Evolutionary conservation across 2,113 vertebrate species (phyloP).

Genomic region (Hemiprocne comata): DNA sequence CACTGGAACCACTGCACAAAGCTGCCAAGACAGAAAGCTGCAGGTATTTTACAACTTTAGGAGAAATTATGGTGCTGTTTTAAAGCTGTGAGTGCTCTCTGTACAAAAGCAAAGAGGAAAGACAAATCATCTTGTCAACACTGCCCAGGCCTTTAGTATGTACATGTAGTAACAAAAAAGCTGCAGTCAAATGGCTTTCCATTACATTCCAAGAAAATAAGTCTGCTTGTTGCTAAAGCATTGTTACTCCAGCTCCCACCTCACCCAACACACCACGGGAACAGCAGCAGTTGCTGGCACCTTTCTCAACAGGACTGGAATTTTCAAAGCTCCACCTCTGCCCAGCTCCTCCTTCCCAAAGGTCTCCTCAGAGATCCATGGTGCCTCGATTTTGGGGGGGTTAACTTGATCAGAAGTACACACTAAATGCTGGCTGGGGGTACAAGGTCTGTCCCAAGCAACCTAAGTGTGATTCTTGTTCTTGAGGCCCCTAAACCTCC

Average conservation of each 20-base stretch:
- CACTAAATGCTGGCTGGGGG: background rate
- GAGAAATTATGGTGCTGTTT: background rate
- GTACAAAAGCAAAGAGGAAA: background rate
- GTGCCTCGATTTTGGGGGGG: background rate
- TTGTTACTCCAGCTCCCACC: background rate
- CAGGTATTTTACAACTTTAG: background rate
- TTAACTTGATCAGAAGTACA: background rate
- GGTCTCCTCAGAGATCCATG: background rate
- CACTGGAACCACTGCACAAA: background rate
- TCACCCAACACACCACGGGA: background rate
- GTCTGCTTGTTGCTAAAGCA: background rate
- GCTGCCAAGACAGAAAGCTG: background rate
- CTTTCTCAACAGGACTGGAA: slow-evolving; percentile 7
- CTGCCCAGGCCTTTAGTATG: background rate
- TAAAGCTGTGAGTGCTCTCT: background rate
- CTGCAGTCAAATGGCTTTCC: background rate
- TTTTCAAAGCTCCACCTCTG: slow-evolving; percentile 31
- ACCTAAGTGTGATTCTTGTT: background rate
- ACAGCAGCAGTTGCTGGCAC: background rate
- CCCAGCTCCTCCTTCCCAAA: background rate
- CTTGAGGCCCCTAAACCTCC: background rate
- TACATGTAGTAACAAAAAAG: background rate
- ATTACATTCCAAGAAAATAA: background rate
- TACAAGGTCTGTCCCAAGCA: background rate
- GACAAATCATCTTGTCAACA: background rate